These are phyloP conservation scores for Bibio marci DNA, from an alignment of 2,888 invertebrate genomes.

Conservation along the genomic window DNA sequence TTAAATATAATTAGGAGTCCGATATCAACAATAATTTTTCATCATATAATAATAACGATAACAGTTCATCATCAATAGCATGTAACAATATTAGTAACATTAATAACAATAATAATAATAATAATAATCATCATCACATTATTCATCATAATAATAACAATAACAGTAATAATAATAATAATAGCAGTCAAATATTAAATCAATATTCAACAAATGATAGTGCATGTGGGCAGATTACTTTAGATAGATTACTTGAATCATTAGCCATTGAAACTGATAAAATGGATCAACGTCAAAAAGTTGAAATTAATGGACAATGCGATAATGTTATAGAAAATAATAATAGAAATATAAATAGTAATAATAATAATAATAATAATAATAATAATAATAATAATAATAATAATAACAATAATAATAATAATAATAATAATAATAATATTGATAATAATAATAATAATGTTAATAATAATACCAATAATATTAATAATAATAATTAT, in stretches of 20 bases:
- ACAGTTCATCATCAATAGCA: slow-evolving; percentile 2
- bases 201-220: slow-evolving; percentile 2
- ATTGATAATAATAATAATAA: neutral
- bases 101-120: slow-evolving; percentile 9
- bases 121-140: no score
- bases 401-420: slow-evolving; percentile 2
- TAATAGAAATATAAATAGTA: neutral
- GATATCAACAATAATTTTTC: neutral
- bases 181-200: slow-evolving; percentile 8
- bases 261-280: slow-evolving; percentile 13
- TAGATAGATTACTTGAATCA: slow-evolving; percentile 14
- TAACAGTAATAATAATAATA: slow-evolving; percentile 9
- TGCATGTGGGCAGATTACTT: slow-evolving; percentile 12
- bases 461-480: neutral
- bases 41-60: neutral
- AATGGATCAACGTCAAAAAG: slow-evolving; percentile 11
- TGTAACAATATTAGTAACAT: slow-evolving; percentile 2
- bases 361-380: neutral
- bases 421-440: slow-evolving; percentile 4
- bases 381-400: no score
- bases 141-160: slow-evolving; percentile 7
- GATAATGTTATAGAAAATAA: slow-evolving; percentile 6
- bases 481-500: neutral
- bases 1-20: slow-evolving; percentile 2
- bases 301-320: no score